phyloP scores from a whole-genome alignment of 2,888 invertebrate species.

The Acleris sparsana region DNA sequence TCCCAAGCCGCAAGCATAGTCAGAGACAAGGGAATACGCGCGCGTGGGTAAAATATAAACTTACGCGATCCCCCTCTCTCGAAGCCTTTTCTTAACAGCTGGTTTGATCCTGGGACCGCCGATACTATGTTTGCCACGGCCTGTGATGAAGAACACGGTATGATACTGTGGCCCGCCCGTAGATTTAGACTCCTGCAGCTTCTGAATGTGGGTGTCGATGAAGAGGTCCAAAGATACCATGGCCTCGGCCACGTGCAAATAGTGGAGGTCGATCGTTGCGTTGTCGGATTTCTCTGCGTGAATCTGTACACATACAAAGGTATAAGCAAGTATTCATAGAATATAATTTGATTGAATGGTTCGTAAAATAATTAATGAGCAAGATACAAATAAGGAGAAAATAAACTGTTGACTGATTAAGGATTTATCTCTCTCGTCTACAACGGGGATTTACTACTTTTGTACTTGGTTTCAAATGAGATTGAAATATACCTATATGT shows the following conservation, averaged over 20 bases:
- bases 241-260: constrained; percentile 89
- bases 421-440: too few species aligned
- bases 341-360: too few species aligned
- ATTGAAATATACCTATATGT: too few species aligned
- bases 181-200: constrained; percentile 57
- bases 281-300: constrained; percentile 55
- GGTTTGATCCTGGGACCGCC: constrained; percentile 89
- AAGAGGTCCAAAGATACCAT: constrained; percentile 87
- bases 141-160: constrained; percentile 89
- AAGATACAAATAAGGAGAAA: too few species aligned
- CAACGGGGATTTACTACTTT: too few species aligned
- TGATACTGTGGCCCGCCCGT: constrained; percentile 37
- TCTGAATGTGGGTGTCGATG: constrained; percentile 86
- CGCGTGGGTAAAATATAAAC: constrained; percentile 39
- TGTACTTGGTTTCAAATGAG: too few species aligned
- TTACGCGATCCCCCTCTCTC: constrained; percentile 85
- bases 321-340: too few species aligned
- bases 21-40: too few species aligned
- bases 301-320: constrained; percentile 47
- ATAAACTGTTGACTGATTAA: too few species aligned
- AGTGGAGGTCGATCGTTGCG: constrained; percentile 90
- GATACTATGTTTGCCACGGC: constrained; percentile 88
- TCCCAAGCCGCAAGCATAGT: too few species aligned
- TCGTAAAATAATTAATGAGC: too few species aligned
- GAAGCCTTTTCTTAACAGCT: constrained; percentile 86